Base-by-base conservation (phyloP, 2,888 invertebrate species). In the Hydrotaea diabolus region DNA sequence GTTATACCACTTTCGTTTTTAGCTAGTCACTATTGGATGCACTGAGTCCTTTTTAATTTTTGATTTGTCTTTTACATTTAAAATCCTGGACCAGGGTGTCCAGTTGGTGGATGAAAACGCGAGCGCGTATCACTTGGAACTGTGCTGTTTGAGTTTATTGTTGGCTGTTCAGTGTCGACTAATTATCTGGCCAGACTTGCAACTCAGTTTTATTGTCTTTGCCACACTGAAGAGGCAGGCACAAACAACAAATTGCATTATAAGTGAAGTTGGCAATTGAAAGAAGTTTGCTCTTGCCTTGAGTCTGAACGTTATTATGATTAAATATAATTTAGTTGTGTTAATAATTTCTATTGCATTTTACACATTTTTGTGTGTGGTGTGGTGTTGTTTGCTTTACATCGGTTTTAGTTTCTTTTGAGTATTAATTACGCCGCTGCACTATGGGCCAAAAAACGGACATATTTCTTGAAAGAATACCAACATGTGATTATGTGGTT, bases 131-230 rank as follows among this genome's bases (percentile, higher is more conserved):
- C 69, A 69, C 71, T 79, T 82, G 46, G 23, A 36, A 55, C 85
- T 84, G 77, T 88, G 87, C 87, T 87, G 17, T 77, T 26, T 81
- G 76, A 85, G 86, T 87, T 79, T 87, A 82, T 87, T 86, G 86
- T 89, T 88, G 89, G 88, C 88, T 87, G 87, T 88, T 88, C 88
- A 89, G 89, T 89, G 88, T 88, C 90, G 89, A 92, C 92, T 92
- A 92, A 92, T 91, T 91, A 90, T 88, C 88, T 86, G 88, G 87
- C 80, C 87, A 89, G 85, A 88, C 89, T 89, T 89, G 90, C 90
- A 89, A 90, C 92, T 90, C 90, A 89, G 91, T 92, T 92, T 92
- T 92, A 92, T 92, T 91, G 91, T 90, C 88, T 90, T 84, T 87
- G 87, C 82, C 74, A 73, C 85, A 78, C 23, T 23, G 69, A 23